Percentiles rank a stretch among this genome's conserved stretches.
Evolutionary conservation across 2,113 vertebrate species (phyloP).

Genomic region (Gila orcuttii): DNA sequence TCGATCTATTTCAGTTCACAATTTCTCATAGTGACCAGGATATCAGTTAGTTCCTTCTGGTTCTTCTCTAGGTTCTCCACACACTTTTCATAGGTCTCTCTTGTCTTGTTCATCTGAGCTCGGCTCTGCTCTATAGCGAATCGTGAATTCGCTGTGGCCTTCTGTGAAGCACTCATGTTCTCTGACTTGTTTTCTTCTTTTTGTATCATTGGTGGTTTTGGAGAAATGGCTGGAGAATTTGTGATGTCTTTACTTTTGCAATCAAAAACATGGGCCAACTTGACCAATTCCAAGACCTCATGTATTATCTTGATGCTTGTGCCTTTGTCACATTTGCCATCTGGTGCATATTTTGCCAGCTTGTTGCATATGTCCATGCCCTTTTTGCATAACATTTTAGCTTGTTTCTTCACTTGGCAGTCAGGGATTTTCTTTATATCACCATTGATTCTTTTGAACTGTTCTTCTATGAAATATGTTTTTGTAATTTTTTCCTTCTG

Average conservation of each 20-base stretch:
- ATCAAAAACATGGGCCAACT: slow-evolving; percentile 42
- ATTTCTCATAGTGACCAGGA: slow-evolving; percentile 55
- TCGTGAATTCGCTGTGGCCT: slow-evolving; percentile 22
- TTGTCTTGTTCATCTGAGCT: slow-evolving; percentile 48
- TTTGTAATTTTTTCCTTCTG: background rate
- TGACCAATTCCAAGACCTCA: background rate
- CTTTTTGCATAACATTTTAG: slow-evolving; percentile 2
- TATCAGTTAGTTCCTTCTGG: slow-evolving; percentile 59
- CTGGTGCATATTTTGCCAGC: slow-evolving; percentile 29
- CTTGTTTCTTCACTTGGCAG: background rate
- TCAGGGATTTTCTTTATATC: slow-evolving; percentile 13
- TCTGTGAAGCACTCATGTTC: background rate
- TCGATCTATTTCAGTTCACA: slow-evolving; percentile 59
- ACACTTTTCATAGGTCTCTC: slow-evolving; percentile 51
- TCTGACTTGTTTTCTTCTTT: slow-evolving; percentile 22
- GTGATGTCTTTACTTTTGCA: slow-evolving; percentile 41
- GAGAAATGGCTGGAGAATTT: slow-evolving; percentile 33
- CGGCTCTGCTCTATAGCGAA: slow-evolving; percentile 51
- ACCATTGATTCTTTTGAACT: background rate
- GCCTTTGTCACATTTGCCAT: background rate
- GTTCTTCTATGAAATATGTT: background rate
- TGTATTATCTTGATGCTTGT: background rate
- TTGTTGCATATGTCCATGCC: slow-evolving; percentile 46
- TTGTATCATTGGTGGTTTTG: slow-evolving; percentile 47
- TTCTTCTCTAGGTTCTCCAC: slow-evolving; percentile 56